Conservation (phyloP, 2,888 invertebrate genomes). For the Lepidocyrtinus sp. region DNA sequence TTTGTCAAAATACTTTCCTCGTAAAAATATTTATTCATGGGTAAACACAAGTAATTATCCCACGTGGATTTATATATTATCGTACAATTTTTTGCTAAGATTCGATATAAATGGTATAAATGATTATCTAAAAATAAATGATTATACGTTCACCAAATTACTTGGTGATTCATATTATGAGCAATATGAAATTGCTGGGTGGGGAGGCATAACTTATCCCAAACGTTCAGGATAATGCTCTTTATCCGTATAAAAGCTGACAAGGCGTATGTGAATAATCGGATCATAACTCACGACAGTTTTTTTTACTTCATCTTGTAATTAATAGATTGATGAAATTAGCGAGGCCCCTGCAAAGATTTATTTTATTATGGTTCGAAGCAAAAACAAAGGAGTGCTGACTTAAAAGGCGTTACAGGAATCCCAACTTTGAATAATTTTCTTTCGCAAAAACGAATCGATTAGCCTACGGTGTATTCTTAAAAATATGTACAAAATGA, state of each 20-base stretch:
- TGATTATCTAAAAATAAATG: too few relatives aligned
- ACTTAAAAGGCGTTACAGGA: not conserved
- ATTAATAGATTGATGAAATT: constrained; percentile 13
- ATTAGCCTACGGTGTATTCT: not conserved
- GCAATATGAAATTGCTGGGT: constrained; percentile 24
- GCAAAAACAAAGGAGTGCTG: not conserved
- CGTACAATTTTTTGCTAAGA: too few relatives aligned
- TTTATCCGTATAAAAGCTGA: too few relatives aligned
- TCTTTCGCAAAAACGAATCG: not conserved
- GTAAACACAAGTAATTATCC: not conserved
- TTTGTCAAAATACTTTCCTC: too few relatives aligned
- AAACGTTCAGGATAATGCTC: too few relatives aligned
- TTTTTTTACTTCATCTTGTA: constrained; percentile 3
- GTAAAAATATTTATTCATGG: constrained; percentile 7
- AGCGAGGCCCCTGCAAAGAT: not conserved
- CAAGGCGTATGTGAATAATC: too few relatives aligned
- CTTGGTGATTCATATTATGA: constrained; percentile 30
- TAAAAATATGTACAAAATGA: too few relatives aligned
- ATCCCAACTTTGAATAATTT: too few relatives aligned
- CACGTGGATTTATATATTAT: too few relatives aligned
- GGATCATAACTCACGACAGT: constrained; percentile 10
- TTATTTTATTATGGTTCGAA: not conserved
- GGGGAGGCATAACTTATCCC: not conserved
- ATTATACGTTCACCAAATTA: constrained; percentile 20
- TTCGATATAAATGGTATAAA: too few relatives aligned